Base-by-base conservation (phyloP, 1,140 invertebrate species). In the Coenobita brevimanus region DNA sequence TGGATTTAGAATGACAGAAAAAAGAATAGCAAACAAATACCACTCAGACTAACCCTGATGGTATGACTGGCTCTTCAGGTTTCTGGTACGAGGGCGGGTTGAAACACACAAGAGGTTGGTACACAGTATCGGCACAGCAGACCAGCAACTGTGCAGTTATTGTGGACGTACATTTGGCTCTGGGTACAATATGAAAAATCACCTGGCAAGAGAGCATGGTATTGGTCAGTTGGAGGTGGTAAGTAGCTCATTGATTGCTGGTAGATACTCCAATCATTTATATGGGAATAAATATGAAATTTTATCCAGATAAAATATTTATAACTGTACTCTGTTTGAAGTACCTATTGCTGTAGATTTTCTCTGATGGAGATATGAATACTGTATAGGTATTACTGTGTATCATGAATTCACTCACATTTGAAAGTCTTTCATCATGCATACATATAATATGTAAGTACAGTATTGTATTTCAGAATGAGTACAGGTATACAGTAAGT, bases 61-160 rank as follows among this genome's bases (percentile, higher is more conserved):
- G 24, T 46, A 27, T 75, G 1, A 33, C 33, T 4, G 43, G 43
- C 3, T 71, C 50, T 54, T 36, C 84, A 87, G 84, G 69, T 87
- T 87, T 36, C 30, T 87, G 62, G 84, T 87, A 21, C 75, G 84
- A 46, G 84, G 84, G 17, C 60, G 84, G 50, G 84, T 87, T 36
- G 84, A 87, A 36, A 87, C 84, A n/a, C 83, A 86, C 83, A 87
- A 87, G 36, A 79, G 84, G 46, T 71, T 54, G 30, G 84, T 87
- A 1, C 84, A 87, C 30, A 80, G 84, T 27, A 87, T 80, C 54
- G 84, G 84, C 15, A 87, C 76, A 21, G 76, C 75, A 67, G 84
- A 87, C 46, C 84, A 87, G 36, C 84, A 87, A n/a, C 43, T 87
- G 30, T 87, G 84, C 46, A 87, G 84, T 79, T 87, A 80, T 38